Base-by-base conservation (phyloP, 1,140 invertebrate genomes). In the Leptestheria dahalacensis region DNA sequence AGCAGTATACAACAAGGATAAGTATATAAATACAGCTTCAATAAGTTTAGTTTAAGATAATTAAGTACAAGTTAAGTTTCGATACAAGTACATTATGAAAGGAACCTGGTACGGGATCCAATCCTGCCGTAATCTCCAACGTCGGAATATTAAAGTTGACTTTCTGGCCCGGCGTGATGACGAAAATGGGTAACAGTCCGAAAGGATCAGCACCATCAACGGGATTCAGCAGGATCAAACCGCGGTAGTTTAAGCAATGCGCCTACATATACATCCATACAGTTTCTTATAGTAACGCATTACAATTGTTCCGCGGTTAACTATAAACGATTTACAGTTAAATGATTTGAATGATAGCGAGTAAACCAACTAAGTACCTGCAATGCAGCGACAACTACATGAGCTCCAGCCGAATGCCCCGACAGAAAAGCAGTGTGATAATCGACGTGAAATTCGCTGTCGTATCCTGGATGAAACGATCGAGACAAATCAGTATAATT, bases 61-160 rank as follows among this genome's bases (percentile, higher is more conserved):
- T 48, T 20, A 48, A n/a, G 47, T 20, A n/a, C 47, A n/a, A 48
- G n/a, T 48, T n/a, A n/a, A n/a, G n/a, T n/a, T n/a, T n/a, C n/a
- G n/a, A n/a, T n/a, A n/a, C n/a, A n/a, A n/a, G n/a, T n/a, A n/a
- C n/a, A n/a, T n/a, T n/a, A n/a, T n/a, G n/a, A n/a, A 20, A 52
- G 10, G 29, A 11, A 60, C 65, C 65, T 28, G 50, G n/a, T 3
- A 61, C 29, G 21, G 20, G 29, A 33, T 66, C 65, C 1, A 65
- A 57, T 11, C 65, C 67, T 1, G 65, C 63, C 9, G 58, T 57
- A 0, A 68, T 55, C 10, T 63, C 59, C 6, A 66, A 25, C 0
- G 67, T 65, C 1, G 67, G 67, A 2, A 64, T 59, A 47, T 53
- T 56, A 50, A 65, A 68, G 53, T 66, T 68, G 28, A 68, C 62